Conservation (phyloP, 1,140 invertebrate species). For the Drosophila insularis region DNA sequence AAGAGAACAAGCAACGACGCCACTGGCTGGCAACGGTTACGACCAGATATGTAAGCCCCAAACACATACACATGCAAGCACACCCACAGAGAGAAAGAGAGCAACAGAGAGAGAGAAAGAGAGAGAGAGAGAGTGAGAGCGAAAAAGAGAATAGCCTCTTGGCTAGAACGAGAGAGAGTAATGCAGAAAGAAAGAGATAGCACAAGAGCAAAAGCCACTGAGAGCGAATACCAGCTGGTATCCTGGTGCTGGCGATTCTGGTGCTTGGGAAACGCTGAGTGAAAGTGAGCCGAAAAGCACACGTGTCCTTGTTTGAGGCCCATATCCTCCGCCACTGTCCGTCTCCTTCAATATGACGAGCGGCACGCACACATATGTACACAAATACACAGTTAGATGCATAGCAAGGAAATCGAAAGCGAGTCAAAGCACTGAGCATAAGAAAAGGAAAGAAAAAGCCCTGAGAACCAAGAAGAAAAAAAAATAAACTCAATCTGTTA, state of each 20-base stretch:
- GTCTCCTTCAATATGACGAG: slow-evolving; percentile 58
- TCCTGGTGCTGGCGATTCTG: too few species aligned
- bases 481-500: slow-evolving; percentile 33
- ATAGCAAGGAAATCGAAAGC: slow-evolving; percentile 69
- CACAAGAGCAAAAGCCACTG: slow-evolving; percentile 23
- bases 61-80: slow-evolving; percentile 13
- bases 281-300: slow-evolving; percentile 79
- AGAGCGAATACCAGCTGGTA: slow-evolving; percentile 59
- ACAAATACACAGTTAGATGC: background rate
- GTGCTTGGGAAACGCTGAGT: slow-evolving; percentile 53
- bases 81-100: slow-evolving; percentile 17
- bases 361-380: slow-evolving; percentile 17
- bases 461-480: slow-evolving; percentile 50
- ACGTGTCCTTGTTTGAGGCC: slow-evolving; percentile 70
- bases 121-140: background rate
- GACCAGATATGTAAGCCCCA: slow-evolving; percentile 42
- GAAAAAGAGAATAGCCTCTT: slow-evolving; percentile 1
- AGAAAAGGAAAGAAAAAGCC: slow-evolving; percentile 62
- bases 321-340: background rate
- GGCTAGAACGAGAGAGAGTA: slow-evolving; percentile 8
- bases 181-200: slow-evolving; percentile 32
- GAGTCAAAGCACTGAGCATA: slow-evolving; percentile 38
- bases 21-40: slow-evolving; percentile 40
- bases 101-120: background rate
- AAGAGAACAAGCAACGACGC: slow-evolving; percentile 50